A percentile compares a stretch with the other conserved stretches of the same genome.
Conservation (phyloP, 1,140 invertebrate genomes). For the Thaumetopoea pityocampa region DNA sequence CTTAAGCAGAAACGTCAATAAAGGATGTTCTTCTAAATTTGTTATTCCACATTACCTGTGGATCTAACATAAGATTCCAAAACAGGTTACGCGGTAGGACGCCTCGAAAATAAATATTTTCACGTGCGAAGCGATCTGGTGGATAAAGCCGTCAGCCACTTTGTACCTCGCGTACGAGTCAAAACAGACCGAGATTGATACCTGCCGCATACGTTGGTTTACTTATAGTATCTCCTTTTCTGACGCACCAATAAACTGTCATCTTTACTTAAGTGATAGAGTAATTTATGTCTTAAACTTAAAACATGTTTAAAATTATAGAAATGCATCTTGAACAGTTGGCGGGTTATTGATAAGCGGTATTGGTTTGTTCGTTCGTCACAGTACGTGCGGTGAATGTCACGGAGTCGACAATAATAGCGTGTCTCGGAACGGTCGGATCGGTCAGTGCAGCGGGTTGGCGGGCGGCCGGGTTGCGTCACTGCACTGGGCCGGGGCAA, state of each 20-base stretch:
- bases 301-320: too few relatives aligned
- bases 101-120: conserved; percentile 35
- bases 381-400: conserved; percentile 59
- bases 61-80: conserved; percentile 47
- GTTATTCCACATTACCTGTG: conserved; percentile 46
- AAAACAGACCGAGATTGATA: conserved; percentile 23
- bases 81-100: conserved; percentile 38
- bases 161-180: conserved; percentile 16
- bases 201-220: conserved; percentile 9
- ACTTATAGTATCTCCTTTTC: too few relatives aligned
- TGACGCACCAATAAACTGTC: too few relatives aligned
- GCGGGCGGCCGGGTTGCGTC: conserved; percentile 68
- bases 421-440: conserved; percentile 38
- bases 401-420: conserved; percentile 62
- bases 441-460: conserved; percentile 68
- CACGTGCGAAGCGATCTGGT: conserved; percentile 19
- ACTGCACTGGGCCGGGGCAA: conserved; percentile 62
- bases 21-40: conserved; percentile 36
- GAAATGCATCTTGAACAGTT: too few relatives aligned
- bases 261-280: too few relatives aligned
- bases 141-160: conserved; percentile 16
- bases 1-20: conserved; percentile 17
- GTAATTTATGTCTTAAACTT: too few relatives aligned
- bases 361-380: conserved; percentile 43
- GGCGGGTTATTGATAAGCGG: too few relatives aligned